These are phyloP conservation scores for Glaucopsyche alexis DNA, from an alignment of 2,888 invertebrate genomes.

Conservation along the genomic window DNA sequence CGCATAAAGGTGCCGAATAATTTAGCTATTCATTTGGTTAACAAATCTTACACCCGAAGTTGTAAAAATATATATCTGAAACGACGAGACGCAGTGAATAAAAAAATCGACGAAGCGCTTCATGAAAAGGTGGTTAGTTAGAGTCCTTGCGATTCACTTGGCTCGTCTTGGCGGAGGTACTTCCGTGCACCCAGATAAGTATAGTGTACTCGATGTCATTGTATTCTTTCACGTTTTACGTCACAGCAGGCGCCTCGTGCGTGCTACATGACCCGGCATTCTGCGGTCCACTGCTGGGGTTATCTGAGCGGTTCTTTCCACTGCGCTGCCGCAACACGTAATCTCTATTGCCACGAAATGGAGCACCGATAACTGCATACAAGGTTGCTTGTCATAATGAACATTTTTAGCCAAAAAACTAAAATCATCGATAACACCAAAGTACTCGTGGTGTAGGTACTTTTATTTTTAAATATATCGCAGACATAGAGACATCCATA, in stretches of 20 bases:
- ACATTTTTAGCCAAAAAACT: no score
- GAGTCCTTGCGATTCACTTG: no score
- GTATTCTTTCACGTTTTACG: neutral
- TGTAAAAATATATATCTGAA: neutral
- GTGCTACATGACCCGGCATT: neutral
- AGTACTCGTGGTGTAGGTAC: no score
- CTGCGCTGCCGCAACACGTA: conserved; percentile 17
- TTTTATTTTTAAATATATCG: neutral
- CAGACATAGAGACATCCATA: neutral
- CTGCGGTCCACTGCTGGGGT: conserved; percentile 16
- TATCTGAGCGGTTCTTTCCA: conserved; percentile 19
- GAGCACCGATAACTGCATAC: conserved; percentile 16
- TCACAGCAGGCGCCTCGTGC: conserved; percentile 10
- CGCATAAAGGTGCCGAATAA: neutral
- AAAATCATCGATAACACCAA: neutral
- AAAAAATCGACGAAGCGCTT: no score
- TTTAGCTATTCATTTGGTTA: neutral
- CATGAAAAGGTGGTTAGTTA: no score
- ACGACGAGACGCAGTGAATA: no score
- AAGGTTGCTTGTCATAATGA: conserved; percentile 2
- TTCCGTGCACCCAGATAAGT: no score
- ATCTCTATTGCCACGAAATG: conserved; percentile 18
- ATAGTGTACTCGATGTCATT: neutral
- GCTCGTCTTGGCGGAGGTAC: no score
- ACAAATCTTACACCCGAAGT: neutral